These are phyloP conservation scores for Pollenia amentaria DNA, from an alignment of 2,888 invertebrate genomes.

Conservation along the genomic window DNA sequence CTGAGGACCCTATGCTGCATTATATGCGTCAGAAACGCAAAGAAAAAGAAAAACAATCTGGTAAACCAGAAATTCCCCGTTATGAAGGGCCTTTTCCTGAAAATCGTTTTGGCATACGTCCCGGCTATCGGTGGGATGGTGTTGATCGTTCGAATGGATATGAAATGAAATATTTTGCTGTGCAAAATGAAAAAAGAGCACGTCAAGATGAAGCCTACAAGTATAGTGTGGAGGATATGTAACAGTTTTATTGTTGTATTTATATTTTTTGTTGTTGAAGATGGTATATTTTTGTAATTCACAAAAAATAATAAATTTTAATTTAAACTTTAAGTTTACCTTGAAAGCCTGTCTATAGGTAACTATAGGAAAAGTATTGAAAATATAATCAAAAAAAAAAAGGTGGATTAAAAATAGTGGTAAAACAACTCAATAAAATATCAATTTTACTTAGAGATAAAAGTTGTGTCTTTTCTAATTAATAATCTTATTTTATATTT, in stretches of 20 bases:
- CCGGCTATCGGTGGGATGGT: constrained; percentile 99
- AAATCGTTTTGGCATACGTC: constrained; percentile 95
- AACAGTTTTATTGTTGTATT: constrained; percentile 77
- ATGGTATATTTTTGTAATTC: background rate
- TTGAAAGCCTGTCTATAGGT: too few relatives aligned
- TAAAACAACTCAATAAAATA: too few relatives aligned
- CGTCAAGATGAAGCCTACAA: constrained; percentile 94
- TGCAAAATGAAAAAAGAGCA: constrained; percentile 90
- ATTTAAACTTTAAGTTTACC: too few relatives aligned
- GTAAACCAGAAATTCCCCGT: constrained; percentile 87
- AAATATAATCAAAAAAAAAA: too few relatives aligned
- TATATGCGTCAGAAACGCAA: constrained; percentile 90
- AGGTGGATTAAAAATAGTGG: too few relatives aligned
- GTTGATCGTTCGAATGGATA: constrained; percentile 98
- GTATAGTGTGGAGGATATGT: constrained; percentile 98
- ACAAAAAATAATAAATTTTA: too few relatives aligned
- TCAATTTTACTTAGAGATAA: too few relatives aligned
- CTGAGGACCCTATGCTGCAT: constrained; percentile 97
- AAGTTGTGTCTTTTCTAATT: too few relatives aligned
- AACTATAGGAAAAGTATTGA: too few relatives aligned
- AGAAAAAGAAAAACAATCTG: constrained; percentile 83
- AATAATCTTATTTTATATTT: too few relatives aligned
- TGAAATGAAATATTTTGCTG: constrained; percentile 94
- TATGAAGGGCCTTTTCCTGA: constrained; percentile 95
- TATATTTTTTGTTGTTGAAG: background rate